Percentiles rank a stretch among this genome's conserved stretches.
Evolutionary conservation across 2,797 vertebrate genomes (phyloP).

Genomic region (Sebastes dallii): DNA sequence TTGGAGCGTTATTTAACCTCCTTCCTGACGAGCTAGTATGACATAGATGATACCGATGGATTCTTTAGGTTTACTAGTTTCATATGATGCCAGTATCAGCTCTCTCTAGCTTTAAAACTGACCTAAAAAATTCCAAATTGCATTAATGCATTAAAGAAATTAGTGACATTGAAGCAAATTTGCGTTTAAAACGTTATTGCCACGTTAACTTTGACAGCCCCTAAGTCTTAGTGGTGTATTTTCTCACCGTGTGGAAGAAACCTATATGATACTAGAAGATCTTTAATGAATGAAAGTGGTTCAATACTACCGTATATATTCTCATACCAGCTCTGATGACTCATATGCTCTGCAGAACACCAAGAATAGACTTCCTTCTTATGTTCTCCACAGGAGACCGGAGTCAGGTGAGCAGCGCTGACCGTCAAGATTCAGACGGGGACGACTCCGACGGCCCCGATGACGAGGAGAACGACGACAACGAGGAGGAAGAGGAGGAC

Average conservation of each 20-base stretch:
- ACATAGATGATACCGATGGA: too few relatives aligned
- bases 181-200: too few relatives aligned
- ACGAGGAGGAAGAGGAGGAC: slow-evolving; percentile 98
- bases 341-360: slow-evolving; percentile 16
- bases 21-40: too few relatives aligned
- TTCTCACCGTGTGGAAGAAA: not conserved
- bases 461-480: slow-evolving; percentile 95
- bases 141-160: too few relatives aligned
- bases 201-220: too few relatives aligned
- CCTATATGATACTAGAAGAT: not conserved
- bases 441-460: slow-evolving; percentile 95
- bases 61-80: too few relatives aligned
- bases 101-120: too few relatives aligned
- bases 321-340: slow-evolving; percentile 22
- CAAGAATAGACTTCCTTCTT: slow-evolving; percentile 7
- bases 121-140: too few relatives aligned
- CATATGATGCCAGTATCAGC: too few relatives aligned
- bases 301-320: not conserved
- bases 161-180: too few relatives aligned
- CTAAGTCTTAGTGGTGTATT: slow-evolving; percentile 4
- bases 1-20: too few relatives aligned
- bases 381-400: slow-evolving; percentile 86
- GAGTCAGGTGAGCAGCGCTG: slow-evolving; percentile 84
- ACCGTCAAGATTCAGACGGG: slow-evolving; percentile 89
- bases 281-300: slow-evolving; percentile 34